Conservation (phyloP, 92 coral and sea anemone genomes). For the Meandrina meandrites region DNA sequence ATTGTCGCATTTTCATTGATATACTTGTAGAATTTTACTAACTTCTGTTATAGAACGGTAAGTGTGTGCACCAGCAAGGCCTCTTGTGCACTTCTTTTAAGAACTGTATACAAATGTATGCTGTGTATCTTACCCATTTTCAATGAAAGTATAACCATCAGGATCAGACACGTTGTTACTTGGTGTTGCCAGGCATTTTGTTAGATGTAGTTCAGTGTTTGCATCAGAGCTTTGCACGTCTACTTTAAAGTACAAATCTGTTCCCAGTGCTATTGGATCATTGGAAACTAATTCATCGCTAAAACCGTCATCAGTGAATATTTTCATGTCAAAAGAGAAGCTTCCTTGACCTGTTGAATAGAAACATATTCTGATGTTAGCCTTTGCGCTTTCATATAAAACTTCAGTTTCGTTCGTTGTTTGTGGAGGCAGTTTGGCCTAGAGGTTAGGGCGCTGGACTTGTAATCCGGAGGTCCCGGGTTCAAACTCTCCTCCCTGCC, state of each 20-base stretch:
- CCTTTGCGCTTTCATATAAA: background rate
- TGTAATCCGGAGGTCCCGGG: too few relatives aligned
- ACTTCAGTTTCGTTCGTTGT: too few relatives aligned
- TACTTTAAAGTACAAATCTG: background rate
- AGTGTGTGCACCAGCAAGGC: too few relatives aligned
- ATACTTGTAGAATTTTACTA: too few relatives aligned
- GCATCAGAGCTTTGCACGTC: background rate
- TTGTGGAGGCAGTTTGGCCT: too few relatives aligned
- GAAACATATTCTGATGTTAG: background rate
- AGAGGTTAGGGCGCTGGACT: too few relatives aligned
- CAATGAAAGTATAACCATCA: background rate
- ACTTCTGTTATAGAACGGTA: too few relatives aligned
- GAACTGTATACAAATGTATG: background rate
- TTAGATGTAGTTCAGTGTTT: background rate
- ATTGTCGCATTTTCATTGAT: too few relatives aligned
- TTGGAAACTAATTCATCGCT: background rate
- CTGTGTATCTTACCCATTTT: background rate
- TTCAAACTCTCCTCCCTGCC: too few relatives aligned
- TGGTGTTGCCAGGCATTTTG: background rate
- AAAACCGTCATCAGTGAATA: background rate
- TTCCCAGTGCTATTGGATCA: background rate
- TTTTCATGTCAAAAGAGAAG: background rate
- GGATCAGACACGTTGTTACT: background rate
- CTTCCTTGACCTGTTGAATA: background rate
- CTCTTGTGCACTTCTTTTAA: too few relatives aligned